These are phyloP conservation scores for Alloscopus bannaensis DNA, from an alignment of 2,888 invertebrate genomes.

Conservation along the genomic window DNA sequence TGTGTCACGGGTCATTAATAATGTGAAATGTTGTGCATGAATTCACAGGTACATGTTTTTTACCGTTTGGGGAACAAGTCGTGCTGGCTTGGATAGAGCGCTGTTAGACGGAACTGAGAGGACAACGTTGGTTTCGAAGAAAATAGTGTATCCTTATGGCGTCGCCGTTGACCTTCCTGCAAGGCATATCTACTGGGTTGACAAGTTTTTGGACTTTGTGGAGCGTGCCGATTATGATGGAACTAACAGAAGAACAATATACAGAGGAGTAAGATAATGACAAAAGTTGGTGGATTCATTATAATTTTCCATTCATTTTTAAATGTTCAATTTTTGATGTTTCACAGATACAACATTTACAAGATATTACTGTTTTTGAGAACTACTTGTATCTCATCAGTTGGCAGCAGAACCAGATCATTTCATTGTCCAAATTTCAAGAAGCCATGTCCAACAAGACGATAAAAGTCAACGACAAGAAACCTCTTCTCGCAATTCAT, in stretches of 20 bases:
- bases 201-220: constrained; percentile 86
- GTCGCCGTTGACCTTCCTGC: constrained; percentile 84
- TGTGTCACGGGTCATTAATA: constrained; percentile 21
- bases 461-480: constrained; percentile 77
- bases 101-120: constrained; percentile 81
- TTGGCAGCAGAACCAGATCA: constrained; percentile 81
- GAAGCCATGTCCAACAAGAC: constrained; percentile 76
- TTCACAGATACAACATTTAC: constrained; percentile 81
- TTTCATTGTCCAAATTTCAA: constrained; percentile 80
- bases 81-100: constrained; percentile 81
- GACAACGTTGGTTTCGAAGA: constrained; percentile 80
- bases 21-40: constrained; percentile 15
- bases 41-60: constrained; percentile 83
- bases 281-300: neutral
- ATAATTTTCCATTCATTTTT: constrained; percentile 25
- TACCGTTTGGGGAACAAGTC: constrained; percentile 83
- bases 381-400: constrained; percentile 84
- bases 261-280: constrained; percentile 78
- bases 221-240: constrained; percentile 81
- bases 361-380: constrained; percentile 85
- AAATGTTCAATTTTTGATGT: too few species aligned
- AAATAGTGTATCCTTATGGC: constrained; percentile 87
- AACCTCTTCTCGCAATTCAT: constrained; percentile 82
- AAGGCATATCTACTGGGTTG: constrained; percentile 86
- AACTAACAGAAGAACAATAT: constrained; percentile 80